These are phyloP conservation scores for Andrena haemorrhoa DNA, from an alignment of 2,888 invertebrate genomes.

Conservation along the genomic window DNA sequence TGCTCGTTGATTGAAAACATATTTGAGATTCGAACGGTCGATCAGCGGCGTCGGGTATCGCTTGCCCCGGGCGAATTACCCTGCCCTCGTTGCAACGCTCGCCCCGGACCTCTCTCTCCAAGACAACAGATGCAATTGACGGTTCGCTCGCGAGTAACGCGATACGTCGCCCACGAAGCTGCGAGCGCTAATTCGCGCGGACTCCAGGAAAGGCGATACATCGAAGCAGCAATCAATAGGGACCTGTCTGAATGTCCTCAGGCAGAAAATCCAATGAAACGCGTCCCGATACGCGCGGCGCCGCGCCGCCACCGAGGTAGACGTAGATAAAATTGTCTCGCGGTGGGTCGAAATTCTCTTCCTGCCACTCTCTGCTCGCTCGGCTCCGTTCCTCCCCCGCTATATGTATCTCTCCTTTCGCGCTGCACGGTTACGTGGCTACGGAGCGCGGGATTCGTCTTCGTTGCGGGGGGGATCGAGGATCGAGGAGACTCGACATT, in stretches of 20 bases:
- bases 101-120: constrained; percentile 45
- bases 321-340: constrained; percentile 53
- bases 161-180: constrained; percentile 65
- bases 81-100: constrained; percentile 49
- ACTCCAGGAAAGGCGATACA: constrained; percentile 76
- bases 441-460: constrained; percentile 65
- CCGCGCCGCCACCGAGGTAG: constrained; percentile 67
- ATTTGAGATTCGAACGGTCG: constrained; percentile 43
- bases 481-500: constrained; percentile 22
- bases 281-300: constrained; percentile 80
- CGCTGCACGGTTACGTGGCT: constrained; percentile 3
- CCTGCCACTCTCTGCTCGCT: constrained; percentile 7
- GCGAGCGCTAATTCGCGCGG: constrained; percentile 78
- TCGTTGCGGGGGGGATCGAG: constrained; percentile 38
- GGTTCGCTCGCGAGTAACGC: constrained; percentile 62
- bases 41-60: constrained; percentile 37
- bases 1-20: constrained; percentile 46
- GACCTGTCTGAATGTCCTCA: constrained; percentile 80
- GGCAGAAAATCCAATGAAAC: constrained; percentile 82
- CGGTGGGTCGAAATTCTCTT: constrained; percentile 48
- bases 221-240: constrained; percentile 78
- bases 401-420: constrained; percentile 1
- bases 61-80: constrained; percentile 46
- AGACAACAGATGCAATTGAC: constrained; percentile 69
- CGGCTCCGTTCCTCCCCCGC: constrained; percentile 14